Percentiles rank a stretch among this genome's conserved stretches.
Conservation (phyloP, 2,797 vertebrate genomes). For the Podarcis lilfordi region DNA sequence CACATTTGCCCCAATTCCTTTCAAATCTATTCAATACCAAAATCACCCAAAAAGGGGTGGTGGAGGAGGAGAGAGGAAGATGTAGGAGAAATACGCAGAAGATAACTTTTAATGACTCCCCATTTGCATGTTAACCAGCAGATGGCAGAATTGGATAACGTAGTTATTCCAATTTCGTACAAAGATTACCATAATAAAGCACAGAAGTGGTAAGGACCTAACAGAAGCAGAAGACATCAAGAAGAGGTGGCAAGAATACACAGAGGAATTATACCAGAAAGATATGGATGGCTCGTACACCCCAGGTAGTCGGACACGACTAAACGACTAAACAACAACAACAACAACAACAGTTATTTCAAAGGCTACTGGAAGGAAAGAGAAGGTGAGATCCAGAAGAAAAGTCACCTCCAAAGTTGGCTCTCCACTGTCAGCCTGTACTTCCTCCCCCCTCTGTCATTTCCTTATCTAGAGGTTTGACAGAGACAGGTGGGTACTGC, state of each 20-base stretch:
- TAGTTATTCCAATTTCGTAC: neutral
- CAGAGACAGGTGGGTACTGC: neutral
- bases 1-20: neutral
- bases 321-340: no score
- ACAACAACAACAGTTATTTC: neutral
- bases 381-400: neutral
- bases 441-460: no score
- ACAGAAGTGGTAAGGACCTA: no score
- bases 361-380: neutral
- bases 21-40: neutral
- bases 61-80: neutral
- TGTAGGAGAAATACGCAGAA: neutral
- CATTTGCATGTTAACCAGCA: slow-evolving; percentile 53
- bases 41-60: neutral
- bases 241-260: no score
- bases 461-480: no score
- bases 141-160: slow-evolving; percentile 62
- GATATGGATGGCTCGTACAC: no score
- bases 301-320: no score
- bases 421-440: no score
- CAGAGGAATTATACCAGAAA: no score
- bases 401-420: no score
- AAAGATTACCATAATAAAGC: no score
- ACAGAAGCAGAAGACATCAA: no score
- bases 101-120: fast-evolving